Base-by-base conservation (phyloP, 1,140 invertebrate genomes). In the Cydia splendana region DNA sequence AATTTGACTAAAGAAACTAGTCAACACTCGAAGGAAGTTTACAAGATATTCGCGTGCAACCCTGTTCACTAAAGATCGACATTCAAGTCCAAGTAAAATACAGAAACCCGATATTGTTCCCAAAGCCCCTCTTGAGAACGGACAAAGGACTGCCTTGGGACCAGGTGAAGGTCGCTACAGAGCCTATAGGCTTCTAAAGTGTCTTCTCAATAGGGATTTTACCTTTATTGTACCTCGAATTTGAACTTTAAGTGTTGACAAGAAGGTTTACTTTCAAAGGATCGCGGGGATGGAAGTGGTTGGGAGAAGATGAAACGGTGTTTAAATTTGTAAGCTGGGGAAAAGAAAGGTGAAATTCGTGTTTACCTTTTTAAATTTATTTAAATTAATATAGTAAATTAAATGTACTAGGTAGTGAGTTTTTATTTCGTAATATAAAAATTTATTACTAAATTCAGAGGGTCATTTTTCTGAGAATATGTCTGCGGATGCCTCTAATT, bases 101-200 rank as follows among this genome's bases (percentile, higher is more conserved):
- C 57, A 12, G 57, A 62, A 18, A 62, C n/a, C 57, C 57, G 57
- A 24, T 24, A 62, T 24, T n/a, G 57, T 24, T 18, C 57, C 57
- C 2, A 62, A 62, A 24, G 20, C 20, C 2, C 18, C 57, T 24
- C 20, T 62, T 62, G 57, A 62, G 10, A 62, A 0, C 10, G 20
- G 57, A 62, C 57, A 62, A 62, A 62, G 57, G 57, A 62, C 20
- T 62, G 20, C 20, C 57, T 62, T 62, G 57, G 20, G 57, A 62
- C n/a, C n/a, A 62, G 20, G 20, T n/a, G 20, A 62, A 62, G 57
- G 57, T 62, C 20, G 57, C 18, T n/a, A 24, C 57, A 24, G 20
- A 62, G 57, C 20, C 57, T 62, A 62, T 62, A 24, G 57, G 20
- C 20, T 24, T 62, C 18, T 62, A 7, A 62, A 62, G 57, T 53